Evolutionary conservation across 2,113 vertebrate genomes (phyloP).

Genomic region (Kobus ellipsiprymnus): DNA sequence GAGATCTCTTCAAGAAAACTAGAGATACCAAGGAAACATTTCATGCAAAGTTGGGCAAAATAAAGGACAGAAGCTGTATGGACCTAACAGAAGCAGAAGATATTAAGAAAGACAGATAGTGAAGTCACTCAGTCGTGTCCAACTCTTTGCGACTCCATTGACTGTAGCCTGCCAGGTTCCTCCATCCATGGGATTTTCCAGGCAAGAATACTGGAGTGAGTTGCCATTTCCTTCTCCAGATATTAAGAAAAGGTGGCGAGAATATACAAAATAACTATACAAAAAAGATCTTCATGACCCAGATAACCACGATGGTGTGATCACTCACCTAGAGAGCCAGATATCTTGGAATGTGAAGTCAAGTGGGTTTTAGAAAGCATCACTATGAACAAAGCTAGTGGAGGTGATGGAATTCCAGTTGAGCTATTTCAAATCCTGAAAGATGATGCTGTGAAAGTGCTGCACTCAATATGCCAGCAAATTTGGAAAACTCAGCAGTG

Average conservation of each 20-base stretch:
- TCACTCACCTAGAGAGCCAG: background rate
- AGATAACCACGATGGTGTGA: background rate
- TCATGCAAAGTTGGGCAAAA: background rate
- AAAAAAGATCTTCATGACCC: background rate
- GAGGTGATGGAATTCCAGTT: background rate
- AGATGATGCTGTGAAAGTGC: background rate
- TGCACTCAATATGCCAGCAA: background rate
- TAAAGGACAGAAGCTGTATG: background rate
- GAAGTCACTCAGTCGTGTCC: background rate
- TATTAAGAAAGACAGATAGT: background rate
- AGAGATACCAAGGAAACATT: background rate
- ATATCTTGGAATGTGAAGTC: background rate
- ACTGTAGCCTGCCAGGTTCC: background rate
- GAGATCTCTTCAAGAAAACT: background rate
- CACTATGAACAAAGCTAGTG: background rate
- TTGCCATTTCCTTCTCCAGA: background rate
- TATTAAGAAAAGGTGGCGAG: background rate
- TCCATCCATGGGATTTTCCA: background rate
- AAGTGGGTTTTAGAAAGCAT: background rate
- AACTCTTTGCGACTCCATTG: background rate
- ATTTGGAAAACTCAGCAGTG: background rate
- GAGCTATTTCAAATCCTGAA: background rate
- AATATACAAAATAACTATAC: background rate
- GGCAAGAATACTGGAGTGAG: background rate
- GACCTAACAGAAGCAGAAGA: background rate